phyloP scores from a whole-genome alignment of 2,113 vertebrate genomes.

The Seriola quinqueradiata region DNA sequence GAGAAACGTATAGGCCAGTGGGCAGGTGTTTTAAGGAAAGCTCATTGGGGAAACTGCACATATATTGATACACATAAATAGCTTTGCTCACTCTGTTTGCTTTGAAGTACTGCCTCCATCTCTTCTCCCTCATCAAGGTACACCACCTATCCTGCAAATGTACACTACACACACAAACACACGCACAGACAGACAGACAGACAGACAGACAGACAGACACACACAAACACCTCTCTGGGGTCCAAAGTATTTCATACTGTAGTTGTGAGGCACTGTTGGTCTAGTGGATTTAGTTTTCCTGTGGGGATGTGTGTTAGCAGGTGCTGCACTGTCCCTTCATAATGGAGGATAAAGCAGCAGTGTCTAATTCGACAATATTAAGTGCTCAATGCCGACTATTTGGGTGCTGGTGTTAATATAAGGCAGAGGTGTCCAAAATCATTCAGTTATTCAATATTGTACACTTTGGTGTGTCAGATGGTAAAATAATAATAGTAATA shows the following conservation, averaged over 20 bases:
- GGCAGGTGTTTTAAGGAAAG: conserved; percentile 49
- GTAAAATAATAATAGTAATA: neutral
- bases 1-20: conserved; percentile 43
- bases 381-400: conserved; percentile 37
- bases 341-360: conserved; percentile 68
- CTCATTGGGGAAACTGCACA: conserved; percentile 52
- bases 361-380: conserved; percentile 47
- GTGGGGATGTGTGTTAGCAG: conserved; percentile 71
- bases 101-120: conserved; percentile 56
- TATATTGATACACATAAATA: conserved; percentile 62
- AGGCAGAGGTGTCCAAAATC: conserved; percentile 4
- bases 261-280: conserved; percentile 58
- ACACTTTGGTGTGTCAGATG: neutral
- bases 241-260: conserved; percentile 45
- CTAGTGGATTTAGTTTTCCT: conserved; percentile 65
- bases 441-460: neutral
- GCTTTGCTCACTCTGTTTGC: conserved; percentile 52
- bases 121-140: conserved; percentile 53
- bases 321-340: conserved; percentile 71
- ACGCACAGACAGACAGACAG: conserved; percentile 6
- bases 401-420: conserved; percentile 16
- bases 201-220: conserved; percentile 29
- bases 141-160: conserved; percentile 33
- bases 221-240: conserved; percentile 40
- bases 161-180: conserved; percentile 9